phyloP scores from a whole-genome alignment of 2,113 vertebrate species.

The Clinocottus analis region DNA sequence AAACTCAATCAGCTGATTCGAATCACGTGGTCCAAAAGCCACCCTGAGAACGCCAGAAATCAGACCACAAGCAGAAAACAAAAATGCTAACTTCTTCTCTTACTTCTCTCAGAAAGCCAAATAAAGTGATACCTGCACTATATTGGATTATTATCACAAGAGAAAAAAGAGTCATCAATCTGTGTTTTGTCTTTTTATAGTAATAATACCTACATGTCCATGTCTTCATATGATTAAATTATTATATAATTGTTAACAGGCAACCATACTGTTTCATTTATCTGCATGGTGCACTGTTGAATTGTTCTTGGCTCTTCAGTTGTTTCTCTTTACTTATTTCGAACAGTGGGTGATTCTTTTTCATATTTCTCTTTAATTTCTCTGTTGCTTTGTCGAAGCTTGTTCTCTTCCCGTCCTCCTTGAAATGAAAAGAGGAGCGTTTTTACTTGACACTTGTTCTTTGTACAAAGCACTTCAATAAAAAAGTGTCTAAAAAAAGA shows the following conservation, averaged over 20 bases:
- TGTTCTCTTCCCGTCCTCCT: conserved; percentile 7
- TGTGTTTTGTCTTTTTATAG: neutral
- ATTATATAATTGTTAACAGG: neutral
- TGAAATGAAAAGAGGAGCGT: conserved; percentile 15
- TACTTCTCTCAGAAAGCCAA: no score
- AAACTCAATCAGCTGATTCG: no score
- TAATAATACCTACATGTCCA: neutral
- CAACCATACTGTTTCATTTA: neutral
- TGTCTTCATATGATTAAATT: neutral
- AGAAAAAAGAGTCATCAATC: neutral
- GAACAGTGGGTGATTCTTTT: neutral
- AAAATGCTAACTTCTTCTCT: no score
- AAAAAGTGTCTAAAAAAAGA: conserved; percentile 31
- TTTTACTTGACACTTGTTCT: conserved; percentile 38
- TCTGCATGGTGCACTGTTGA: neutral
- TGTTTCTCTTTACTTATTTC: neutral
- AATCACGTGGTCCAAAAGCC: no score
- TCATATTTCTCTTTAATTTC: neutral
- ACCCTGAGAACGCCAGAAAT: no score
- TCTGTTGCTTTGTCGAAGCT: neutral
- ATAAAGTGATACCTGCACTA: neutral
- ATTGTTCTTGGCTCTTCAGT: neutral
- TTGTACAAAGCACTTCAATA: conserved; percentile 39
- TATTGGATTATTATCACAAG: neutral
- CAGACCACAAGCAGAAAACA: no score